Conservation (phyloP, 1,140 invertebrate species). For the Temnothorax longispinosus region DNA sequence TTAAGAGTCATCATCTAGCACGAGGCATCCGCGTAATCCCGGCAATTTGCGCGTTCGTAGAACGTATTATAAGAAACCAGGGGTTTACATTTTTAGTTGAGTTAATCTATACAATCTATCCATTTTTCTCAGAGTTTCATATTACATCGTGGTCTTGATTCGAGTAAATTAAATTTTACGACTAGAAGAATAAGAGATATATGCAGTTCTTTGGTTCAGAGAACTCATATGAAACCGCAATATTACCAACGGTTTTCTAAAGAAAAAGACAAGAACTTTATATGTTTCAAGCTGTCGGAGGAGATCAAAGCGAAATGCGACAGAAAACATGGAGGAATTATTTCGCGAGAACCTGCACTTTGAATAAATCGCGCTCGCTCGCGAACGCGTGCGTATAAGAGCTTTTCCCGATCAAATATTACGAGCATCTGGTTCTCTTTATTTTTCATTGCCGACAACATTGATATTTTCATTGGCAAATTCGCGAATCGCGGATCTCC, state of each 20-base stretch:
- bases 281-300: background rate
- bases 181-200: background rate
- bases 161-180: background rate
- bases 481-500: background rate
- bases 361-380: conserved; percentile 38
- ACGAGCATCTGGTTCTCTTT: conserved; percentile 43
- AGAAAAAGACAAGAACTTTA: background rate
- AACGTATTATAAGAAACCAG: background rate
- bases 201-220: too few relatives aligned
- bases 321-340: conserved; percentile 5
- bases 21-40: background rate
- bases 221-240: background rate
- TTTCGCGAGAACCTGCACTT: conserved; percentile 15
- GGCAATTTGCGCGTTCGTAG: conserved; percentile 24
- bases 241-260: background rate
- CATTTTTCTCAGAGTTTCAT: background rate
- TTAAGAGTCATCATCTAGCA: conserved; percentile 16
- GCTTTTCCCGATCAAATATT: background rate
- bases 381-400: background rate
- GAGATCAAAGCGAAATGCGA: background rate
- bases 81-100: background rate
- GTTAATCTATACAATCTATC: background rate
- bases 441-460: conserved; percentile 30
- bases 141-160: background rate
- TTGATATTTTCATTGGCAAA: conserved; percentile 61